Percentiles rank a stretch among this genome's conserved stretches.
phyloP scores from a whole-genome alignment of 2,113 vertebrate genomes.

The Misgurnus mizolepis region DNA sequence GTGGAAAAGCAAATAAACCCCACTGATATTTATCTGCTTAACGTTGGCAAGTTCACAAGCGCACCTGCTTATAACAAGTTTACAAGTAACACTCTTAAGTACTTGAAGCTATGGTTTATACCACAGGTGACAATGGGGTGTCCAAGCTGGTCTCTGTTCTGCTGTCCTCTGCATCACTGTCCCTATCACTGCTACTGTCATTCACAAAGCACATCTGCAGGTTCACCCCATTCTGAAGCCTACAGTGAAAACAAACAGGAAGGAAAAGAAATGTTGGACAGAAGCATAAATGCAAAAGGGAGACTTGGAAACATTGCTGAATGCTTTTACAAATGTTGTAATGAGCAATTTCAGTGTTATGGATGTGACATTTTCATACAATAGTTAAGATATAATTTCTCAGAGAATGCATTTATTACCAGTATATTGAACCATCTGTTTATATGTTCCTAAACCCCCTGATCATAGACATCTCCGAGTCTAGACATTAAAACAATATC shows the following conservation, averaged over 20 bases:
- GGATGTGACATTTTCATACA: no score
- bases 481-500: no score
- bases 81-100: no score
- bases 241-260: constrained; percentile 58
- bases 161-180: constrained; percentile 96
- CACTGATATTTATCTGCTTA: background rate
- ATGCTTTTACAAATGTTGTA: no score
- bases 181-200: constrained; percentile 96
- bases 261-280: background rate
- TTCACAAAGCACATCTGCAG: constrained; percentile 97
- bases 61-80: no score
- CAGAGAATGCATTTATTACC: no score
- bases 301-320: background rate
- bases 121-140: constrained; percentile 92
- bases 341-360: no score
- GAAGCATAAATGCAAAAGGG: background rate
- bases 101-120: constrained; percentile 55
- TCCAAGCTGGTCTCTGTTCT: constrained; percentile 96
- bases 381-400: no score
- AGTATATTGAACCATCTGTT: no score
- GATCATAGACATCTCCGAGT: no score
- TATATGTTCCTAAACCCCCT: no score
- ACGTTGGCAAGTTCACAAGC: no score
- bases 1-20: constrained; percentile 13
- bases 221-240: constrained; percentile 91